phyloP scores from a whole-genome alignment of 1,140 invertebrate genomes.

The Whitmania pigra region DNA sequence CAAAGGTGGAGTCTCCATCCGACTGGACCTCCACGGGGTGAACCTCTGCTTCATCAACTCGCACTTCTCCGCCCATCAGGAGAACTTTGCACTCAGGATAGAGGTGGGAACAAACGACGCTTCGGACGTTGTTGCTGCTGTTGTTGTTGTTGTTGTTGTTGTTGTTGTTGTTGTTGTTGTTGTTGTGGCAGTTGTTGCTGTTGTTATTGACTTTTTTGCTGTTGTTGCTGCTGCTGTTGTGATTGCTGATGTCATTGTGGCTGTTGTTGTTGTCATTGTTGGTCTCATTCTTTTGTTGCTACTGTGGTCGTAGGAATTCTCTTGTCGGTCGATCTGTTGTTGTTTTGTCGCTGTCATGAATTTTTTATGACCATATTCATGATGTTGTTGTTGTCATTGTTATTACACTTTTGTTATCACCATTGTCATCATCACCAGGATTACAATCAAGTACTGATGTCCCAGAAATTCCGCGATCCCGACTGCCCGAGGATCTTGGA shows the following conservation, averaged over 20 bases:
- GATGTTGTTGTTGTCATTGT: too few species aligned
- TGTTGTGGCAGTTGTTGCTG: background rate
- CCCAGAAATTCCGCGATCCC: conserved; percentile 47
- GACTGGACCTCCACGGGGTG: conserved; percentile 70
- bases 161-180: background rate
- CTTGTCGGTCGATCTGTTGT: too few species aligned
- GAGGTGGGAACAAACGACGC: conserved; percentile 34
- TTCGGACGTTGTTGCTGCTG: background rate
- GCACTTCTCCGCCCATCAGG: conserved; percentile 75
- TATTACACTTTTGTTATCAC: background rate
- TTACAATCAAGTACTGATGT: conserved; percentile 61
- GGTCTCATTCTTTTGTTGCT: background rate
- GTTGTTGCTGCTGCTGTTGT: background rate
- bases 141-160: background rate
- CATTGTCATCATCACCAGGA: conserved; percentile 44
- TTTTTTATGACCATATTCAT: too few species aligned
- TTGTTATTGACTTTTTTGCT: background rate
- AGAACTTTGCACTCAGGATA: conserved; percentile 63
- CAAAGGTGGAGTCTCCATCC: conserved; percentile 77
- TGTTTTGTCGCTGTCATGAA: too few species aligned
- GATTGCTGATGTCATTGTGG: background rate
- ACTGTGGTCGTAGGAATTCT: too few species aligned
- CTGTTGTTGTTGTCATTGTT: background rate
- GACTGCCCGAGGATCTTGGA: conserved; percentile 69
- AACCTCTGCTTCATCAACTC: conserved; percentile 74